phyloP scores from a whole-genome alignment of 2,797 vertebrate species.

The Arrhamphus sclerolepis region DNA sequence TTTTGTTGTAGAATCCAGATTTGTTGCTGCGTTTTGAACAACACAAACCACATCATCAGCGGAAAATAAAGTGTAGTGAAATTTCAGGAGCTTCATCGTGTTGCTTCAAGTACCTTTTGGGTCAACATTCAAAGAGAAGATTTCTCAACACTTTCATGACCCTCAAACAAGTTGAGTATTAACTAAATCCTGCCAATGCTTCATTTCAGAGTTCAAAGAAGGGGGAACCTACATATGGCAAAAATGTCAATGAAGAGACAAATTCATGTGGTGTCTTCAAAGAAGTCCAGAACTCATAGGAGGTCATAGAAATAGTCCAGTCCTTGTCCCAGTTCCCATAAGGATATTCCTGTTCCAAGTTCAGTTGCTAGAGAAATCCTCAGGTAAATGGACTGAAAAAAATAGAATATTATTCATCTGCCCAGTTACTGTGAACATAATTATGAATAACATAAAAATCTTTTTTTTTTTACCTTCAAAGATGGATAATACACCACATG shows the following conservation, averaged over 20 bases:
- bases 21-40: slow-evolving; percentile 28
- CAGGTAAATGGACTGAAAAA: slow-evolving; percentile 88
- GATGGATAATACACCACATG: slow-evolving; percentile 93
- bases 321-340: slow-evolving; percentile 99
- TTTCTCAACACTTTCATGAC: slow-evolving; percentile 18
- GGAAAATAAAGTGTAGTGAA: slow-evolving; percentile 35
- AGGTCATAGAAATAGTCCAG: slow-evolving; percentile 99
- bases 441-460: not conserved
- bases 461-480: slow-evolving; percentile 84
- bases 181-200: slow-evolving; percentile 21
- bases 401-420: slow-evolving; percentile 17
- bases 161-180: slow-evolving; percentile 33
- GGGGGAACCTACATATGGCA: not conserved
- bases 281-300: slow-evolving; percentile 75
- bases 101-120: slow-evolving; percentile 22
- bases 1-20: slow-evolving; percentile 23
- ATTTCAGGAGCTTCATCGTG: slow-evolving; percentile 8
- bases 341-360: slow-evolving; percentile 92
- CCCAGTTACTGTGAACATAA: not conserved
- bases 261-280: slow-evolving; percentile 27
- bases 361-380: slow-evolving; percentile 90
- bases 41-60: slow-evolving; percentile 22
- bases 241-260: not conserved
- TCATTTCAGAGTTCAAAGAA: slow-evolving; percentile 20
- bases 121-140: slow-evolving; percentile 2